Conservation (phyloP, 2,797 vertebrate genomes). For the Xiphophorus birchmanni region DNA sequence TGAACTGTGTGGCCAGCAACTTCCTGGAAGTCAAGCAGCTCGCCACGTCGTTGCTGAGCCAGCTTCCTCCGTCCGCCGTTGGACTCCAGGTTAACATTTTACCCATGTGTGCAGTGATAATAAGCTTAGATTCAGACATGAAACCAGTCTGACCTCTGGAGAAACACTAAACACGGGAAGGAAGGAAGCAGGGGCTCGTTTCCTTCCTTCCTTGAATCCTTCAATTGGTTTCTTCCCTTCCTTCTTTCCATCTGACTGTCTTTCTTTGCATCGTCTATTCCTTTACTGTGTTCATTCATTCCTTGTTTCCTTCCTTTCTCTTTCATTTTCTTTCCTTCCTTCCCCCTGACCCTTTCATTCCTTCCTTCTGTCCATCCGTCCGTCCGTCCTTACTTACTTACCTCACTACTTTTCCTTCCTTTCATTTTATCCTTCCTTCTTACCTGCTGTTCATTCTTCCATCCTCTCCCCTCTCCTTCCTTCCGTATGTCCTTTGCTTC, state of each 20-base stretch:
- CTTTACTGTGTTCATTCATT: too few relatives aligned
- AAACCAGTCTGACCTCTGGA: too few relatives aligned
- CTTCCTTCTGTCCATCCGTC: not conserved
- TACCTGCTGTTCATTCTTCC: not conserved
- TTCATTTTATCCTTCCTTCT: not conserved
- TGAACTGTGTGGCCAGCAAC: conserved; percentile 90
- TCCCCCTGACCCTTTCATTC: too few relatives aligned
- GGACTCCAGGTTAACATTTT: conserved; percentile 82
- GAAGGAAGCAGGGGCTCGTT: too few relatives aligned
- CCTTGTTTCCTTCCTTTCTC: not conserved
- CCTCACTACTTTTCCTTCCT: not conserved
- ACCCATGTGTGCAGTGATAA: too few relatives aligned
- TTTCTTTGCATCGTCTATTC: not conserved
- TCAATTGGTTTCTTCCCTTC: too few relatives aligned
- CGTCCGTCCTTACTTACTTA: too few relatives aligned
- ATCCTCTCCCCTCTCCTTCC: not conserved
- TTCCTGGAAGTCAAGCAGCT: conserved; percentile 94
- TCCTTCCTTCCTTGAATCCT: not conserved
- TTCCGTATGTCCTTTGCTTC: too few relatives aligned
- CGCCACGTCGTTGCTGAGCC: conserved; percentile 85
- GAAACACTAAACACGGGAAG: not conserved
- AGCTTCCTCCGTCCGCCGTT: conserved; percentile 80
- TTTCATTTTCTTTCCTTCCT: too few relatives aligned
- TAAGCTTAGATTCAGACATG: too few relatives aligned
- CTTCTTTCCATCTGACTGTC: not conserved